Evolutionary conservation across 2,888 invertebrate species (phyloP).

Genomic region (Drosophila setosimentum): DNA sequence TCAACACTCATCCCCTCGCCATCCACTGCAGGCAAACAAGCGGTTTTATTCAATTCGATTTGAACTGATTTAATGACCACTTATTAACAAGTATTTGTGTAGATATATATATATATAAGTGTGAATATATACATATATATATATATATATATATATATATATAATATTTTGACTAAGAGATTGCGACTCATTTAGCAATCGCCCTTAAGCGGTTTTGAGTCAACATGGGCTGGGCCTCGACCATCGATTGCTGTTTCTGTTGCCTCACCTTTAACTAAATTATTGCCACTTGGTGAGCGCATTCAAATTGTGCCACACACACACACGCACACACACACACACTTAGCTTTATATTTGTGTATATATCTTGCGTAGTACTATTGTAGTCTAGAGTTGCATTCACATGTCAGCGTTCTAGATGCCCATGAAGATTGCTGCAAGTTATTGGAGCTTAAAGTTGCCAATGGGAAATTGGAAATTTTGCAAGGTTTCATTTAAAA

Average conservation of each 20-base stretch:
- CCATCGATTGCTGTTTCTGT: not conserved
- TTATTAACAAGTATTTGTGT: not conserved
- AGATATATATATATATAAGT: not conserved
- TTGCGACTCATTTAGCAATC: not conserved
- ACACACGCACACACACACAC: too few species aligned
- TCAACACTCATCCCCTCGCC: not conserved
- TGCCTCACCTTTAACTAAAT: not conserved
- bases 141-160: conserved; percentile 24
- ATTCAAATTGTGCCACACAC: not conserved
- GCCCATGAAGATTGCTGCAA: not conserved
- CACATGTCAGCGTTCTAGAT: not conserved
- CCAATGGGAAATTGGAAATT: not conserved
- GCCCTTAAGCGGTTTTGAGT: not conserved
- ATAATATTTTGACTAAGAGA: conserved; percentile 3
- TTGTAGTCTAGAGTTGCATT: not conserved
- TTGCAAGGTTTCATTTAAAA: too few species aligned
- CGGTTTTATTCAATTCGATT: conserved; percentile 57
- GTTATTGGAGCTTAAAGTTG: not conserved
- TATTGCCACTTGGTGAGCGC: not conserved
- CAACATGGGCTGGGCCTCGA: conserved; percentile 16
- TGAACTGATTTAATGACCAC: conserved; percentile 57
- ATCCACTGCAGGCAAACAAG: not conserved
- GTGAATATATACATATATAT: conserved; percentile 12
- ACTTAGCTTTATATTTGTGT: not conserved
- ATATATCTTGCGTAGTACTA: not conserved